Evolutionary conservation across 2,888 invertebrate species (phyloP).

Genomic region (Tetanocera ferruginea): DNA sequence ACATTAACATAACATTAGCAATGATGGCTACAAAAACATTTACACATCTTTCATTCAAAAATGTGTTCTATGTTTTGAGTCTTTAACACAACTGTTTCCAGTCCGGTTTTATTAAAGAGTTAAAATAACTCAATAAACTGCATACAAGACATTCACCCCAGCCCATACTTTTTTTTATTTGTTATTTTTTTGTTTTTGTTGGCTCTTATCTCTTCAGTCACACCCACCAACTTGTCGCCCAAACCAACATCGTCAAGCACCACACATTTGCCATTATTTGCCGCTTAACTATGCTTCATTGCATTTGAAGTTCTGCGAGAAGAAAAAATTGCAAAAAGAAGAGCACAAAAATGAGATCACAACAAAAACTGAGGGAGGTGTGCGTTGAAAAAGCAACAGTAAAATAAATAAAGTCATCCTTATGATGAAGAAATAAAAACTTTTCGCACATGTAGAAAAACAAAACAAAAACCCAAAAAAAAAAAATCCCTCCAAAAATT

Average conservation of each 20-base stretch:
- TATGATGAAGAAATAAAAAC: not conserved
- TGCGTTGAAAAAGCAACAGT: not conserved
- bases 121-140: not conserved
- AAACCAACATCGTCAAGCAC: not conserved
- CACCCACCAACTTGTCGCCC: not conserved
- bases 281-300: constrained; percentile 16
- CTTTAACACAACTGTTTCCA: too few relatives aligned
- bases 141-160: not conserved
- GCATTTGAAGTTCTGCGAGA: constrained; percentile 4
- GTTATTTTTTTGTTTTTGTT: not conserved
- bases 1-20: too few relatives aligned
- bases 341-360: not conserved
- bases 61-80: too few relatives aligned
- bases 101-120: too few relatives aligned
- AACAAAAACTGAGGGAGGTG: not conserved
- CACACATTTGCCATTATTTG: not conserved
- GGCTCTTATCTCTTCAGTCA: not conserved
- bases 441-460: not conserved
- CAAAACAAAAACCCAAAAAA: too few relatives aligned
- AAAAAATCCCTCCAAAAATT: too few relatives aligned
- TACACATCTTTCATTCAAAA: too few relatives aligned
- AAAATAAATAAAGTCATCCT: not conserved
- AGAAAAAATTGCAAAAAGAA: constrained; percentile 2
- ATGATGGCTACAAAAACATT: too few relatives aligned
- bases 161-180: not conserved